Evolutionary conservation across 53 echinoderm and acorn worm genomes (phyloP).

Genomic region (Arbacia lixula): DNA sequence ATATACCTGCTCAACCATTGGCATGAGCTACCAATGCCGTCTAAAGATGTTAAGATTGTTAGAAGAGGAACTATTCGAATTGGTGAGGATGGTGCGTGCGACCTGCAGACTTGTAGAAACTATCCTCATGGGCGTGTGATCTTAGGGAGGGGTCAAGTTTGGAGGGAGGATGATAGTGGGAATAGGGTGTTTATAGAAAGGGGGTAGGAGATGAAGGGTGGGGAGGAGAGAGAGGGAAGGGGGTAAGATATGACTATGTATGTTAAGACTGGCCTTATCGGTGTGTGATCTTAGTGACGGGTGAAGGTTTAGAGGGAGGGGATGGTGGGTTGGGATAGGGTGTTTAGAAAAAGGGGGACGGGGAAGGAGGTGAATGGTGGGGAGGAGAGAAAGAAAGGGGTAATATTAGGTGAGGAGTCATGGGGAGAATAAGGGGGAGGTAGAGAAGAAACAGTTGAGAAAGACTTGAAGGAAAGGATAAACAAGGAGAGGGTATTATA

Average conservation of each 20-base stretch:
- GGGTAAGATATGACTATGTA: too few relatives aligned
- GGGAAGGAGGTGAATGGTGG: not conserved
- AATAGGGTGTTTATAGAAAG: not conserved
- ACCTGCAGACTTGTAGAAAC: constrained; percentile 36
- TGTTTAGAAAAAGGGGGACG: not conserved
- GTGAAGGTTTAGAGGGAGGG: not conserved
- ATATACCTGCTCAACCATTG: too few relatives aligned
- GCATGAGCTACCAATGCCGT: too few relatives aligned
- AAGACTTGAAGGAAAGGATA: too few relatives aligned
- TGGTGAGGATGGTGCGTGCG: not conserved
- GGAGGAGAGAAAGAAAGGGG: not conserved
- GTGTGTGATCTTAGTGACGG: not conserved
- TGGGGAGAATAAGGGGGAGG: too few relatives aligned
- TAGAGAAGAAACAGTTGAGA: too few relatives aligned
- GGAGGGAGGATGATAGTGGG: not conserved
- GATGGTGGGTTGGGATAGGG: not conserved
- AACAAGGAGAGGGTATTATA: too few relatives aligned
- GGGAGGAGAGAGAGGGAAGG: not conserved
- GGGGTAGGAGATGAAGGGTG: not conserved
- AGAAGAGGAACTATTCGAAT: not conserved
- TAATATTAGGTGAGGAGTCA: too few relatives aligned
- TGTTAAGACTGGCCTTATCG: too few relatives aligned
- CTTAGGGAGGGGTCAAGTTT: not conserved
- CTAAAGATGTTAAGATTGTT: not conserved
- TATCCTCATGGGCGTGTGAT: not conserved